Evolutionary conservation across 2,113 vertebrate genomes (phyloP).

Genomic region (Ancistrus triradiatus): DNA sequence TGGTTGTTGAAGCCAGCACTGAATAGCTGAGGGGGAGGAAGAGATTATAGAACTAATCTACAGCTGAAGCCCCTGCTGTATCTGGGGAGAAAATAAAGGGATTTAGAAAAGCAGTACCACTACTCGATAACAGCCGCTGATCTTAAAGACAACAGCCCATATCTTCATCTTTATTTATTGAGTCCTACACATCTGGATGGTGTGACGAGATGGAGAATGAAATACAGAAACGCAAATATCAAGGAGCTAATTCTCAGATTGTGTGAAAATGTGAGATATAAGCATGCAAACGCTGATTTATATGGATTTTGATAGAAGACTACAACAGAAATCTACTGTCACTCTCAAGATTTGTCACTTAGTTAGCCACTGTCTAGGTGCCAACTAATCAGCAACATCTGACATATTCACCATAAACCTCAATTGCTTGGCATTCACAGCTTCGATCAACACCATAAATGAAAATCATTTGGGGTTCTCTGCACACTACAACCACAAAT

Average conservation of each 20-base stretch:
- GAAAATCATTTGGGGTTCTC: no score
- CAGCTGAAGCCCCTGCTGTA: constrained; percentile 57
- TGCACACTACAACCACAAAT: no score
- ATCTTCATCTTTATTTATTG: constrained; percentile 4
- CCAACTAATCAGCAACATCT: no score
- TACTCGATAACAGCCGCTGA: constrained; percentile 67
- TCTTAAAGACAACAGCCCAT: constrained; percentile 52
- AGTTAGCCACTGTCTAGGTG: no score
- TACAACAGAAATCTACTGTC: no score
- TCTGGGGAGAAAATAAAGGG: constrained; percentile 61
- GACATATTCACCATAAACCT: no score
- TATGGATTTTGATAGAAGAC: no score
- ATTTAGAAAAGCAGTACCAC: constrained; percentile 65
- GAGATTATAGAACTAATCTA: constrained; percentile 63
- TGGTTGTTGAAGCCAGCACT: neutral
- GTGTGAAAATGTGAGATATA: neutral
- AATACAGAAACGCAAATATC: neutral
- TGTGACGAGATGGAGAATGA: neutral
- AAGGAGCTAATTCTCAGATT: neutral
- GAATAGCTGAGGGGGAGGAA: neutral
- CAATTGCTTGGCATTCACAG: no score
- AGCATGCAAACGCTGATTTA: no score
- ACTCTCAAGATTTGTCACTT: no score
- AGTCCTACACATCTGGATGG: constrained; percentile 4
- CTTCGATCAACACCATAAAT: neutral